These are phyloP conservation scores for Gambusia affinis DNA, from an alignment of 2,113 vertebrate species.

Conservation along the genomic window DNA sequence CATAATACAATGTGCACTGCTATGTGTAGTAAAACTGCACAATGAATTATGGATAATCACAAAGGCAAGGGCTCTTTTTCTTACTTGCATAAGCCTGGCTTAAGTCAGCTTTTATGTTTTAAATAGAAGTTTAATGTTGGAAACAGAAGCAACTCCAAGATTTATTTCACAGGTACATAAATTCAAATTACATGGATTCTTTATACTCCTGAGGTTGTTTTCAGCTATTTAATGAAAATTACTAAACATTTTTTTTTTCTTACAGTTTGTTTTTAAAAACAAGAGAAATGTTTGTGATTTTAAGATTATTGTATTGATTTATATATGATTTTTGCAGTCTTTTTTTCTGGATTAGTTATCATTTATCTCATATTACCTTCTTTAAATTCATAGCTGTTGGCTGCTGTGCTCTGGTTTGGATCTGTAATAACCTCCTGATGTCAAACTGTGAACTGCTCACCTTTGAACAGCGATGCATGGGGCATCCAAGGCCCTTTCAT, in stretches of 20 bases:
- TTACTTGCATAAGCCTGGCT: neutral
- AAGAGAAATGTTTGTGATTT: neutral
- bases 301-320: constrained; percentile 4
- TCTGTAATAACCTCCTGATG: constrained; percentile 51
- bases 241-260: neutral
- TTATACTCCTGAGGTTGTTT: neutral
- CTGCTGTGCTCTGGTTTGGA: constrained; percentile 37
- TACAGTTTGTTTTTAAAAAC: neutral
- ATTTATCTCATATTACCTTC: constrained; percentile 38
- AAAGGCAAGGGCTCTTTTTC: constrained; percentile 16
- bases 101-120: neutral
- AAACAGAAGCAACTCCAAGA: neutral
- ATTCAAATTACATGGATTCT: neutral
- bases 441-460: constrained; percentile 56
- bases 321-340: constrained; percentile 7
- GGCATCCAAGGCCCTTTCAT: constrained; percentile 45
- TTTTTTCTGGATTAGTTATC: constrained; percentile 24
- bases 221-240: neutral
- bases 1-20: constrained; percentile 34
- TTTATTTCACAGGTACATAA: constrained; percentile 7
- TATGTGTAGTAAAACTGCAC: constrained; percentile 35
- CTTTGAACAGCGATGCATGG: constrained; percentile 48
- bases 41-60: constrained; percentile 47
- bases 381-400: constrained; percentile 48
- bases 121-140: neutral